Evolutionary conservation across 2,888 invertebrate genomes (phyloP).

Genomic region (Coleophora flavipennella): DNA sequence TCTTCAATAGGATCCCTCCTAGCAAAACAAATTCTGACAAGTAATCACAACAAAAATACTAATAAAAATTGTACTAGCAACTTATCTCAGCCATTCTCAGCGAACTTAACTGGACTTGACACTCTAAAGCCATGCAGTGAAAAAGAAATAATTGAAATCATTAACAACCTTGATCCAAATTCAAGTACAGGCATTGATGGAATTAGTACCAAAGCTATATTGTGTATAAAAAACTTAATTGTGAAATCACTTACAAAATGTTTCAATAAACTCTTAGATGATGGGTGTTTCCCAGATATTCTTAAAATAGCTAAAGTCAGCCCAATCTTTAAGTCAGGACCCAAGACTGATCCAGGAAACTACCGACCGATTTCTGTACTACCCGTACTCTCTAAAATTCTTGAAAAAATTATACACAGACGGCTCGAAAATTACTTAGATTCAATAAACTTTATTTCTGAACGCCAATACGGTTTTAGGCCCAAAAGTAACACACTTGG

Average conservation of each 20-base stretch:
- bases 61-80: neutral
- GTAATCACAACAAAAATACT: conserved; percentile 1
- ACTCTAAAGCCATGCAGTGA: neutral
- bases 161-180: conserved; percentile 1
- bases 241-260: neutral
- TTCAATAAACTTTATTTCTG: neutral
- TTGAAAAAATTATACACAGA: neutral
- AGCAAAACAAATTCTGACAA: conserved; percentile 1
- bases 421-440: neutral
- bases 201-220: conserved; percentile 1
- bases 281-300: conserved; percentile 1
- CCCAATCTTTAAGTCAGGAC: conserved; percentile 5
- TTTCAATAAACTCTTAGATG: conserved; percentile 1
- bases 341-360: neutral
- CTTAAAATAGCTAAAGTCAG: conserved; percentile 7
- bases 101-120: neutral
- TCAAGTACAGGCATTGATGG: conserved; percentile 2
- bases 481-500: conserved; percentile 1
- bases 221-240: conserved; percentile 2
- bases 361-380: conserved; percentile 1
- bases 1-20: conserved; percentile 3
- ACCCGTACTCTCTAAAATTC: neutral
- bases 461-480: conserved; percentile 5
- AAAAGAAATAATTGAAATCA: neutral
- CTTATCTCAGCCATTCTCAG: neutral